A percentile compares a stretch with the other conserved stretches of the same genome.
Conservation (phyloP, 2,113 vertebrate species). For the Elephas maximus region DNA sequence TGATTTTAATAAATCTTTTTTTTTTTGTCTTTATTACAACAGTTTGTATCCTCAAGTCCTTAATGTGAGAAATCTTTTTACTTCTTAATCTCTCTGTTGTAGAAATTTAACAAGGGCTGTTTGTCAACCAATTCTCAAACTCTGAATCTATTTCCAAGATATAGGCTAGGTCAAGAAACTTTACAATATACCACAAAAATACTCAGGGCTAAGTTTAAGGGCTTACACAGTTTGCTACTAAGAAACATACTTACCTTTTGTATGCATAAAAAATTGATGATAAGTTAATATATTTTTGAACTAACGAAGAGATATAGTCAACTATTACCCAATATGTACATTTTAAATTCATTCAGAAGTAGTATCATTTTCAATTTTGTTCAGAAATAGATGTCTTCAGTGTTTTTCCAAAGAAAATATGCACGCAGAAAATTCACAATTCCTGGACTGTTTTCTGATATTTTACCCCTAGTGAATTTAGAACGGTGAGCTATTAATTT, state of each 20-base stretch:
- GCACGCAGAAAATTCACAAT: background rate
- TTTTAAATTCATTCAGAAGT: conserved; percentile 22
- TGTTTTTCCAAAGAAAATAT: background rate
- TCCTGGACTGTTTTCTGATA: background rate
- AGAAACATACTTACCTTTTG: background rate
- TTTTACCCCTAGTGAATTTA: background rate
- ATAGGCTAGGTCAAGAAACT: background rate
- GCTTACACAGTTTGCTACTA: background rate
- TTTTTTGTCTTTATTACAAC: background rate
- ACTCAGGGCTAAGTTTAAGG: background rate
- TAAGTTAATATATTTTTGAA: background rate
- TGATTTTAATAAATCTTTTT: background rate
- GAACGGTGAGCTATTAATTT: background rate
- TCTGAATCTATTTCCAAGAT: conserved; percentile 26
- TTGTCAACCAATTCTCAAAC: background rate
- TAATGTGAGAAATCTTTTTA: background rate
- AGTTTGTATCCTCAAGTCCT: background rate
- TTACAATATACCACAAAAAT: background rate
- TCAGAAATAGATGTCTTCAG: background rate
- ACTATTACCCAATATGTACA: background rate
- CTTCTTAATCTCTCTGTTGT: background rate
- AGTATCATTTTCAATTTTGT: background rate
- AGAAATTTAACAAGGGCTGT: background rate
- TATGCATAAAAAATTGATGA: background rate
- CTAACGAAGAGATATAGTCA: background rate